Conservation (phyloP, 2,113 vertebrate genomes). For the Sapayoa aenigma region DNA sequence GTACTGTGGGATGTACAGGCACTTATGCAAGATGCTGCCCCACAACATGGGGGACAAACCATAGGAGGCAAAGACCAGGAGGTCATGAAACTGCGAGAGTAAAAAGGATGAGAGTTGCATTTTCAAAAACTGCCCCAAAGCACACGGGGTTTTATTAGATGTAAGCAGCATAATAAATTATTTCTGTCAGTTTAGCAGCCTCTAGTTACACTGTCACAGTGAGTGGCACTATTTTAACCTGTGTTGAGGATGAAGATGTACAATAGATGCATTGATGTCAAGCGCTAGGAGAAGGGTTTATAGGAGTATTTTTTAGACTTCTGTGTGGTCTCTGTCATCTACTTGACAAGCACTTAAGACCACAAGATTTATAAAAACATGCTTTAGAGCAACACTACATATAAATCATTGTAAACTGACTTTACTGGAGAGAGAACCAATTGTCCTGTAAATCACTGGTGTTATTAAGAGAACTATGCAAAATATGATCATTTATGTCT, state of each 20-base stretch:
- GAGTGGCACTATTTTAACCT: background rate
- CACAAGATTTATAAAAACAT: constrained; percentile 1
- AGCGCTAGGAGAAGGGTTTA: background rate
- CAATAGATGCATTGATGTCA: background rate
- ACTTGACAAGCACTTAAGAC: constrained; percentile 1
- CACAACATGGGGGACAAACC: rapidly evolving
- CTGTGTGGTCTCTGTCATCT: background rate
- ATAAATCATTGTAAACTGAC: constrained; percentile 10
- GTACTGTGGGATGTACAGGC: rapidly evolving
- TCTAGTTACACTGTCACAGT: background rate
- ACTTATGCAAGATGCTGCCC: rapidly evolving
- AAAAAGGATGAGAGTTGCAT: background rate
- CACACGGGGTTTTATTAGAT: background rate
- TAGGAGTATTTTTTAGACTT: constrained; percentile 1
- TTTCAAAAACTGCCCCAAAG: constrained; percentile 21
- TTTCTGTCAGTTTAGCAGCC: constrained; percentile 9
- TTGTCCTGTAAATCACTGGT: background rate
- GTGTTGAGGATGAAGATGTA: background rate
- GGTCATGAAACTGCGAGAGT: background rate
- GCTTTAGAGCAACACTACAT: background rate
- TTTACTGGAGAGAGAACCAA: background rate
- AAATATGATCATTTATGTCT: background rate
- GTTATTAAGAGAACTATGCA: background rate
- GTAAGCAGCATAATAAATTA: constrained; percentile 20
- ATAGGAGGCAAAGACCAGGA: rapidly evolving